Percentiles rank a stretch among this genome's conserved stretches.
Conservation (phyloP, 2,797 vertebrate genomes). For the Fistularia commersonii region DNA sequence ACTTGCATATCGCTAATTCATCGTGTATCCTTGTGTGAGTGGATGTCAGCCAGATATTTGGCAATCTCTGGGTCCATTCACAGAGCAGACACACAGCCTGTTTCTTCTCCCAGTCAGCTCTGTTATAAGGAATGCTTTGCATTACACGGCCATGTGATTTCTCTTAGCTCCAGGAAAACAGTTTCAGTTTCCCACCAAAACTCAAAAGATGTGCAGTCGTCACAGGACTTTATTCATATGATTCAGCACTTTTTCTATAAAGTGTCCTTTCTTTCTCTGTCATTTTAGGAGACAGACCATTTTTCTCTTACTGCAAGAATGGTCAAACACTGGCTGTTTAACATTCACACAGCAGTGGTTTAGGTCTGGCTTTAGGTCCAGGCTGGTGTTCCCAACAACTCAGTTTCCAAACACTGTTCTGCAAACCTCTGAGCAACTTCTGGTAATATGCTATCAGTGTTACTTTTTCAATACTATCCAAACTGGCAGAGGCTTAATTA, state of each 20-base stretch:
- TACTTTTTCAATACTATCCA: conserved; percentile 43
- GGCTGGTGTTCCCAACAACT: too few species aligned
- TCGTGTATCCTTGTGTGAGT: conserved; percentile 18
- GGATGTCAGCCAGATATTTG: conserved; percentile 22
- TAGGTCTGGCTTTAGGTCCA: too few species aligned
- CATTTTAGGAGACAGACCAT: conserved; percentile 4
- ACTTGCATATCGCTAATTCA: background rate
- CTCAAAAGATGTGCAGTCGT: conserved; percentile 17
- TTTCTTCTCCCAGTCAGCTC: conserved; percentile 10
- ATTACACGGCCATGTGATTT: conserved; percentile 58
- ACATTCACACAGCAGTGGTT: conserved; percentile 9
- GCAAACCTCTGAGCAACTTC: conserved; percentile 12
- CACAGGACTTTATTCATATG: conserved; percentile 26
- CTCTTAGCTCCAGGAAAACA: conserved; percentile 52
- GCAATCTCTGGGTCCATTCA: conserved; percentile 26
- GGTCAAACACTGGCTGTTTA: conserved; percentile 17
- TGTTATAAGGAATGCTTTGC: conserved; percentile 42
- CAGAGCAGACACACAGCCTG: conserved; percentile 13
- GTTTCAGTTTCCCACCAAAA: conserved; percentile 47
- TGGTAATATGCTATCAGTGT: conserved; percentile 26
- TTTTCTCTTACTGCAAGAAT: conserved; percentile 26
- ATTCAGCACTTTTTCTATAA: conserved; percentile 48
- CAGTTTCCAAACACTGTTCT: background rate
- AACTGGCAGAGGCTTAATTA: conserved; percentile 63
- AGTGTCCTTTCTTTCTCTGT: conserved; percentile 19